Evolutionary conservation across 2,797 vertebrate species (phyloP), one percentile per base, ranked within the genome.

Genomic region (Naso thynnoides): DNA sequence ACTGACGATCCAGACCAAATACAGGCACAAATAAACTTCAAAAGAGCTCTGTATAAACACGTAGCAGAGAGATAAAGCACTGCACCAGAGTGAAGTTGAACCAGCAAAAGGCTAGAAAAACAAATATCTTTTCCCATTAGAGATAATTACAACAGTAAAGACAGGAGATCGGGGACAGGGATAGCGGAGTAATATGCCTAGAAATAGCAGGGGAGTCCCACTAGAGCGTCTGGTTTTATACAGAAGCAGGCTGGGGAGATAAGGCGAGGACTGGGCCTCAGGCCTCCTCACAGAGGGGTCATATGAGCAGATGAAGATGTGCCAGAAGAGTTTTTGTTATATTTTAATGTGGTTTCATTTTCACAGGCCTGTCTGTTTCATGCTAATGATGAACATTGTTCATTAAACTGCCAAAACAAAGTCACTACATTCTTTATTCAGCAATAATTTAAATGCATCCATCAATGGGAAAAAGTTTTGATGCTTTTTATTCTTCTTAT

Each of bases 131-230:
- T 44, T 84, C 83, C 82, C 79, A 85, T 70, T 90, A 87, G 75
- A 84, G 71, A 63, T 79, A 88, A 91, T 92, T 90, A 89, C 81
- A 68, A 64, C 79, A 76, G 66, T 69, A 62, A 86, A 87, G 79
- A 75, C 82, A 70, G 52, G 74, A 79, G 86, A 79, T 79, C 9
- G 38, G 69, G 73, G 85, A 88, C 74, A 50, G 64, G 63, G 82
- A 86, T 79, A 83, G 80, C 52, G 45, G 52, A 73, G 54, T 66
- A 79, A 84, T 75, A 41, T 48, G 73, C 23, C 70, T 72, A 39
- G 44, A 88, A 86, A 86, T 89, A 81, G 65, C 83, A 77, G 64
- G 23, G 42, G 27, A 58, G 53, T 89, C 83, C 79, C 87, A 80
- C n/a, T 4, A 64, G 82, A 79, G 68, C 55, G 57, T 76, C 55